phyloP scores from a whole-genome alignment of 1,140 invertebrate species.

The Drosophila pectinifera region DNA sequence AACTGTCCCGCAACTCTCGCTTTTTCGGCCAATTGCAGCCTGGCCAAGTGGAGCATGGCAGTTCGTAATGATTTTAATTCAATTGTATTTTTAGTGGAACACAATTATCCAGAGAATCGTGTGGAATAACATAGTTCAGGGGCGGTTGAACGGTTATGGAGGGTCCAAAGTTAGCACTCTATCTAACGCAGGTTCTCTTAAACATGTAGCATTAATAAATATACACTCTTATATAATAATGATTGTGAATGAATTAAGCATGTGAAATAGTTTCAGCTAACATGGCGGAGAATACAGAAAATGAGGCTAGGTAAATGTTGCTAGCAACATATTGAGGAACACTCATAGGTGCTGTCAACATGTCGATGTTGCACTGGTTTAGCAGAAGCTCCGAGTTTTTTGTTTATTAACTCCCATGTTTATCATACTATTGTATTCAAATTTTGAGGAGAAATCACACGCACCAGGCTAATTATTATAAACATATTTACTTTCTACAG shows the following conservation, averaged over 20 bases:
- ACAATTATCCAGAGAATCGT: conserved; percentile 41
- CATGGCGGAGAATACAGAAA: no score
- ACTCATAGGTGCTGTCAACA: no score
- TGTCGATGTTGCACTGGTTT: no score
- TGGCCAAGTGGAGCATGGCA: conserved; percentile 55
- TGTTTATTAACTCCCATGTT: no score
- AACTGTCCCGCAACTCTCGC: conserved; percentile 41
- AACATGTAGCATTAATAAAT: neutral
- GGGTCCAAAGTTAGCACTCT: neutral
- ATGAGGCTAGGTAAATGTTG: neutral
- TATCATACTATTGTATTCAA: no score
- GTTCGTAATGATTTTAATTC: conserved; percentile 61
- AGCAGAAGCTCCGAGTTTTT: no score
- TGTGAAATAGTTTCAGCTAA: no score
- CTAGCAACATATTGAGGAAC: neutral
- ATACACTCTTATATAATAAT: neutral
- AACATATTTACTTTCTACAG: no score
- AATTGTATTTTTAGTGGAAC: conserved; percentile 50
- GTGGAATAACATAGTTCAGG: conserved; percentile 24
- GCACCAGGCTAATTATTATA: no score
- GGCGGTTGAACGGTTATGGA: conserved; percentile 11
- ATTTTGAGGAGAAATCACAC: no score
- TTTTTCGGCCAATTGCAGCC: conserved; percentile 42
- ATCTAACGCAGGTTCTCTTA: no score
- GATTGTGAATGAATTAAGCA: no score